Conservation (phyloP, 2,797 vertebrate species). For the Falco peregrinus region DNA sequence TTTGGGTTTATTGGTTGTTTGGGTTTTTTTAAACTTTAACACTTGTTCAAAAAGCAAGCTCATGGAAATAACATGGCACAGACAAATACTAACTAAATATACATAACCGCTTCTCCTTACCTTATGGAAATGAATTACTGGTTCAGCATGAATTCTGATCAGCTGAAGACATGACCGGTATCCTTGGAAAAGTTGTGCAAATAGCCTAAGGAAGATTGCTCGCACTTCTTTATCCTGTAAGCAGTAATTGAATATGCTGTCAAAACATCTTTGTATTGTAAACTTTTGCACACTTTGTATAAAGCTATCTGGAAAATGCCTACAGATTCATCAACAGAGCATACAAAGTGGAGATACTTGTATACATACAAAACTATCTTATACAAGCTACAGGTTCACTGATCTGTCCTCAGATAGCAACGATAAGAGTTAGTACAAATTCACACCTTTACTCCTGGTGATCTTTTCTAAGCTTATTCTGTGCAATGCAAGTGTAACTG, state of each 20-base stretch:
- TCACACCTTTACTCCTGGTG: neutral
- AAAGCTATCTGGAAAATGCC: neutral
- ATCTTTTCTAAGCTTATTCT: neutral
- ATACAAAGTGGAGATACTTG: neutral
- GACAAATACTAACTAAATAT: neutral
- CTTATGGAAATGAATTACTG: slow-evolving; percentile 99
- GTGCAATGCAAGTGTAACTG: neutral
- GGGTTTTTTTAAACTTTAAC: neutral
- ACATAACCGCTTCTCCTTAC: slow-evolving; percentile 70
- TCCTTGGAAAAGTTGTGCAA: slow-evolving; percentile 98
- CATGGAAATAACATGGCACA: neutral
- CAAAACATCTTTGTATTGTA: neutral
- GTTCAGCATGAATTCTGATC: slow-evolving; percentile 96
- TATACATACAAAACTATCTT: no score
- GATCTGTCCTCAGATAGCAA: neutral
- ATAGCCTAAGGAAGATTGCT: slow-evolving; percentile 95
- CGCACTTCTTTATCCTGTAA: slow-evolving; percentile 96
- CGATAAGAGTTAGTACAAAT: neutral
- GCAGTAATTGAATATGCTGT: neutral
- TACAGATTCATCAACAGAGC: neutral
- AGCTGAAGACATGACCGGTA: slow-evolving; percentile 98
- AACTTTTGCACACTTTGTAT: neutral
- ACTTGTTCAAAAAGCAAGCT: neutral
- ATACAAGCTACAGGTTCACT: neutral
- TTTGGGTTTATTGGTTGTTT: neutral